These are phyloP conservation scores for Esperia sulphurella DNA, from an alignment of 2,888 invertebrate species.

Conservation along the genomic window DNA sequence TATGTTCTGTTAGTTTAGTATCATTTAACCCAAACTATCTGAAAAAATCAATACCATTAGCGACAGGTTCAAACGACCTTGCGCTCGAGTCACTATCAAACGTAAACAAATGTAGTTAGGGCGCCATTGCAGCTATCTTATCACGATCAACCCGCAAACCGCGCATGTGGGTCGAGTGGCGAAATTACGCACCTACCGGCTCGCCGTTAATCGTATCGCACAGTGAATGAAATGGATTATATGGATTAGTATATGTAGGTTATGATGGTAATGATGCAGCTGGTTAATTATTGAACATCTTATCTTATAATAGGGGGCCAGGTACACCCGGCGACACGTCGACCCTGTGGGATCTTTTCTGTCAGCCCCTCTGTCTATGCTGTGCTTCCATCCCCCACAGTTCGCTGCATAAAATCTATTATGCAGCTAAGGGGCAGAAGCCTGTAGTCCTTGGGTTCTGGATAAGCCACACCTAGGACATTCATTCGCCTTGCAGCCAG, in stretches of 20 bases:
- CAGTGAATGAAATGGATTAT: not conserved
- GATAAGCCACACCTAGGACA: too few relatives aligned
- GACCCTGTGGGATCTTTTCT: too few relatives aligned
- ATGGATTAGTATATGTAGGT: not conserved
- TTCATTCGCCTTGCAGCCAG: too few relatives aligned
- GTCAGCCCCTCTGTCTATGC: too few relatives aligned
- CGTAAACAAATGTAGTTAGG: conserved; percentile 7
- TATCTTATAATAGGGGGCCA: not conserved
- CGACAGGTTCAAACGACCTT: conserved; percentile 8
- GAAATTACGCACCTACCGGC: conserved; percentile 26
- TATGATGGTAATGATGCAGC: not conserved
- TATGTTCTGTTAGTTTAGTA: too few relatives aligned
- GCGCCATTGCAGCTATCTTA: conserved; percentile 7
- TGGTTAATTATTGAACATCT: too few relatives aligned
- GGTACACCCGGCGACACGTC: too few relatives aligned
- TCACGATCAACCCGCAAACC: conserved; percentile 7
- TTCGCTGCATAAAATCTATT: too few relatives aligned
- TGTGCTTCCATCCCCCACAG: too few relatives aligned
- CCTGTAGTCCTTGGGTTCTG: too few relatives aligned
- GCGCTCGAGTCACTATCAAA: conserved; percentile 8
- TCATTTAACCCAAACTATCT: too few relatives aligned
- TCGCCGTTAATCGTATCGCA: not conserved
- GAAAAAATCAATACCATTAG: not conserved
- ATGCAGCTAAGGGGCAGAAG: too few relatives aligned
- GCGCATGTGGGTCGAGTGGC: conserved; percentile 41